Conservation (phyloP, 2,888 invertebrate genomes). For the Catocala fraxini region DNA sequence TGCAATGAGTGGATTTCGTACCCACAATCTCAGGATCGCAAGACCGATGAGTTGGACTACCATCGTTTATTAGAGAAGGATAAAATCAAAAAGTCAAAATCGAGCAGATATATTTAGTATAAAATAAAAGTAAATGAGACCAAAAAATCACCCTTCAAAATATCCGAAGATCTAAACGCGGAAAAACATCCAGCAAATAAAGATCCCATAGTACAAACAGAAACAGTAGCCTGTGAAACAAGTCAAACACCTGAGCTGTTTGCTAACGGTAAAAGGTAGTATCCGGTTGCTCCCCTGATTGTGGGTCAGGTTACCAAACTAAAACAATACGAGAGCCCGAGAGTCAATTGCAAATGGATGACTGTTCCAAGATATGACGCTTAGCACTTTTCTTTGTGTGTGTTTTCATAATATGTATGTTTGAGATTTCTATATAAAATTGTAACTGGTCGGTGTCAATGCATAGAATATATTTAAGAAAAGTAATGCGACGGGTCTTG, state of each 20-base stretch:
- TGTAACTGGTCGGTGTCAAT: too few species aligned
- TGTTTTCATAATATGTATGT: background rate
- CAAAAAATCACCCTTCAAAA: slow-evolving; percentile 4
- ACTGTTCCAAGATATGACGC: background rate
- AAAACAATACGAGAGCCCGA: slow-evolving; percentile 38
- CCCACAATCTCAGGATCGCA: too few species aligned
- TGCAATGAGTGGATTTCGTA: too few species aligned
- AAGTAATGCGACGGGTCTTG: too few species aligned
- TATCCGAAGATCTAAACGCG: slow-evolving; percentile 4
- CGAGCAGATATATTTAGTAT: too few species aligned
- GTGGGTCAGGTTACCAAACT: slow-evolving; percentile 48
- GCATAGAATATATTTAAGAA: too few species aligned
- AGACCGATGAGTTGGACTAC: too few species aligned
- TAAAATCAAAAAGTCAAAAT: too few species aligned
- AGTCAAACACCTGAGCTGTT: slow-evolving; percentile 67
- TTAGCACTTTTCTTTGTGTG: background rate
- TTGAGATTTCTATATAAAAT: too few species aligned
- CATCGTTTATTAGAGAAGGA: too few species aligned
- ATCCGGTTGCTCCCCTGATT: slow-evolving; percentile 53
- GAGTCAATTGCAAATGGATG: slow-evolving; percentile 20
- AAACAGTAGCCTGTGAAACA: slow-evolving; percentile 41
- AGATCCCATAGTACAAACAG: slow-evolving; percentile 40
- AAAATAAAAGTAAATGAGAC: background rate
- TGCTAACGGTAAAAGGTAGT: slow-evolving; percentile 65
- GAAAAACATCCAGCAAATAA: slow-evolving; percentile 34